Base-by-base conservation (phyloP, 2,797 vertebrate genomes). In the Rhabdophis nuchalis region DNA sequence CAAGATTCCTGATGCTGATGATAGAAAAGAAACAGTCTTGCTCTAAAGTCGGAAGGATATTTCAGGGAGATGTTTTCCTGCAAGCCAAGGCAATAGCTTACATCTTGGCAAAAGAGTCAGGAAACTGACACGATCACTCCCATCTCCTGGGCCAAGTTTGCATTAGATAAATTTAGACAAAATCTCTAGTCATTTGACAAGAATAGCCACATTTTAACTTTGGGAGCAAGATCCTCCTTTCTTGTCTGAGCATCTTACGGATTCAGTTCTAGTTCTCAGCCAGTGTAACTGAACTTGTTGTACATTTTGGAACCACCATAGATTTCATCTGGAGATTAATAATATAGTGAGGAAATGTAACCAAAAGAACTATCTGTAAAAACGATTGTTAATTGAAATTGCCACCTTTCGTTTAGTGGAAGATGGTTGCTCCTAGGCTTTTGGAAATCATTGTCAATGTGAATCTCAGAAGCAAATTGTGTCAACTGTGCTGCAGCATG, bases 171-270 rank as follows among this genome's bases (percentile, higher is more conserved):
- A 14, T 27, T 89, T 85, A 61, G 10, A 46, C 29, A 95, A 88
- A 27, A 25, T 91, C 93, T 96, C 94, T 85, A 95, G 85, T 94
- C 94, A 0, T 0, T 87, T 95, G 93, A 93, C 94, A 94, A 94
- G 36, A 85, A 94, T 86, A 93, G 77, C 92, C 89, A 87, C 93
- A 92, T 96, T 96, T 94, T 88, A 92, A 92, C 89, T 86, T 94
- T 46, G 93, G 86, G 91, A 91, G 95, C 94, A 96, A 96, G 96
- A 96, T 95, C 96, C 95, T 96, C 95, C 92, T 82, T 46, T 46
- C 41, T 82, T 41, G 25, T 82, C 77, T 46, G 1, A 12, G 77
- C 46, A 82, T 82, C 41, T 23, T 20, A 41, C 8, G 8, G 68
- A 77, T 77, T 82, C 41, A 46, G 23, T 82, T 82, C 36, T 46